Conservation (phyloP, 2,113 vertebrate species). For the Melanotaenia duboulayi region DNA sequence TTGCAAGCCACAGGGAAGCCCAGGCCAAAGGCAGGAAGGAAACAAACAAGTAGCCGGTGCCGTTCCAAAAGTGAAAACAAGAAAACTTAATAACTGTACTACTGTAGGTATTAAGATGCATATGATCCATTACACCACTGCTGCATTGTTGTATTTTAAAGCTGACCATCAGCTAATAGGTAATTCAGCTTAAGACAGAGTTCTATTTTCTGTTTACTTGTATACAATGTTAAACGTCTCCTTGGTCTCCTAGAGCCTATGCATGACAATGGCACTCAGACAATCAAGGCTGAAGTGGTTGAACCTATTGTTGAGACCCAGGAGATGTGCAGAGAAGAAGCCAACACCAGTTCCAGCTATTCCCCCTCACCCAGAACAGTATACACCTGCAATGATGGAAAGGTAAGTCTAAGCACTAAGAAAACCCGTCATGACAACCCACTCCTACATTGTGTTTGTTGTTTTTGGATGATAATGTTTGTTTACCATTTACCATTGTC, state of each 20-base stretch:
- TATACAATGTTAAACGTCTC: conserved; percentile 7
- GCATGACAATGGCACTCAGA: conserved; percentile 88
- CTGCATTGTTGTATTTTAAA: not conserved
- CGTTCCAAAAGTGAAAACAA: conserved; percentile 13
- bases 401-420: conserved; percentile 70
- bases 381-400: conserved; percentile 86
- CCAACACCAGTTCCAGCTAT: conserved; percentile 87
- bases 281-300: conserved; percentile 86
- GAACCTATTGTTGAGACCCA: conserved; percentile 83
- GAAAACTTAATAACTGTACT: not conserved
- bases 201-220: not conserved
- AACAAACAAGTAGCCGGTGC: conserved; percentile 8
- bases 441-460: not conserved
- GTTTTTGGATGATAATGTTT: too few relatives aligned
- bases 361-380: conserved; percentile 84
- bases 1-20: conserved; percentile 48
- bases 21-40: conserved; percentile 16
- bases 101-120: not conserved
- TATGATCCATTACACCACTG: not conserved
- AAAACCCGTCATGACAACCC: too few relatives aligned
- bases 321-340: conserved; percentile 84
- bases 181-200: not conserved
- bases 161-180: not conserved
- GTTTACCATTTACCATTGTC: too few relatives aligned
- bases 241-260: conserved; percentile 81